Evolutionary conservation across 2,888 invertebrate species (phyloP), one percentile per base, ranked within the genome.

Genomic region (Ellobium chinense): DNA sequence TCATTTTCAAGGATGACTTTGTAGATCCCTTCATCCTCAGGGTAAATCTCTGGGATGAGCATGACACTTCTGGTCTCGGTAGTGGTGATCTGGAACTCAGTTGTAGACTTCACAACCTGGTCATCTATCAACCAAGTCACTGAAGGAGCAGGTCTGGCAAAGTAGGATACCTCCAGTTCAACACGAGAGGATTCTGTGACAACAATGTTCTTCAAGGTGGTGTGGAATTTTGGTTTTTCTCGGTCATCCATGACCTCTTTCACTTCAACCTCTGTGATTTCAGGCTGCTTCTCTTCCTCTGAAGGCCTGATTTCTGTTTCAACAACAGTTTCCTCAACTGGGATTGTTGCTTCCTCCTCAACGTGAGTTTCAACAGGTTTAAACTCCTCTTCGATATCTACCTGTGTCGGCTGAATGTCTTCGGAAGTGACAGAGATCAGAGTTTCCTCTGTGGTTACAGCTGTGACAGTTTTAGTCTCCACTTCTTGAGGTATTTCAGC

Each of bases 81-180:
- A 27, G 78, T 73, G n/a, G 68, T 72, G 54, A 85, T 82, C 31
- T 78, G 79, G 77, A 85, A 83, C 24, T 83, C 83, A 75, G 83
- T 73, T 14, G 81, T 73, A 21, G 82, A 76, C 95, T 46, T 95
- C 93, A 73, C 95, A 95, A 78, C 87, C 56, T 95, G 93, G 5
- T 95, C 95, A 85, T 95, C 92, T 65, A 93, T 88, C 82, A 90
- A 91, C 93, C 93, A 93, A 18, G 89, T 89, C 85, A 93, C 91
- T 27, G 75, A 73, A 1, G 89, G 90, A 18, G 84, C 81, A 34
- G 91, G 90, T 37, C 85, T 81, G 27, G 89, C 90, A 21, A 85
- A 83, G 56, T 88, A 88, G 12, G 84, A 85, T 69, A 89, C 88
- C 14, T 83, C 77, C 56, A 83, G 74, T n/a, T 80, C 78, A 29